Evolutionary conservation across 2,113 vertebrate genomes (phyloP).

Genomic region (Chaetura pelagica): DNA sequence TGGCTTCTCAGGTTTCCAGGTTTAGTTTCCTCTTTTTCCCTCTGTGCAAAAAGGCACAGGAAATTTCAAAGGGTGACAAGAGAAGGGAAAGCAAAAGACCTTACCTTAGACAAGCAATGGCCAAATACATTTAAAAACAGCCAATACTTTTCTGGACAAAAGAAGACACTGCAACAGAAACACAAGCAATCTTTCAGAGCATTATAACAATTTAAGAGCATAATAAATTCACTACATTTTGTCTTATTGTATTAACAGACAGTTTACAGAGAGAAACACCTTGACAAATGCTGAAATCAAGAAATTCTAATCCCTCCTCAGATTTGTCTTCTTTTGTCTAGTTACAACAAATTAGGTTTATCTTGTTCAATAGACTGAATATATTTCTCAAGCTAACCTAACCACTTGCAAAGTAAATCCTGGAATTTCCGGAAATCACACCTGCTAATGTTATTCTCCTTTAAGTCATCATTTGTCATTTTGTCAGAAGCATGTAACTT

Average conservation of each 20-base stretch:
- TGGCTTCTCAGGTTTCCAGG: not conserved
- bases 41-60: not conserved
- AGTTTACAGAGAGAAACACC: not conserved
- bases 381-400: not conserved
- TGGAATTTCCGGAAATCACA: not conserved
- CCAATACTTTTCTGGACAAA: not conserved
- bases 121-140: not conserved
- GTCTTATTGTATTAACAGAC: not conserved
- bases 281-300: not conserved
- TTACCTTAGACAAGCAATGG: not conserved
- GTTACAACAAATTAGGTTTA: not conserved
- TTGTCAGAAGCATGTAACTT: not conserved
- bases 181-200: not conserved
- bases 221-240: not conserved
- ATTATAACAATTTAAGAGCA: not conserved
- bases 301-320: not conserved
- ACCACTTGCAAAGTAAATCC: not conserved
- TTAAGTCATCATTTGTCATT: not conserved
- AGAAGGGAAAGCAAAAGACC: not conserved
- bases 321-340: not conserved
- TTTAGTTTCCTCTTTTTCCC: not conserved
- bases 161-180: not conserved
- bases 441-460: not conserved
- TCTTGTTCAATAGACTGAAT: accelerated
- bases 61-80: not conserved